Conservation (phyloP, 2,888 invertebrate species). For the Asteroscopus sphinx region DNA sequence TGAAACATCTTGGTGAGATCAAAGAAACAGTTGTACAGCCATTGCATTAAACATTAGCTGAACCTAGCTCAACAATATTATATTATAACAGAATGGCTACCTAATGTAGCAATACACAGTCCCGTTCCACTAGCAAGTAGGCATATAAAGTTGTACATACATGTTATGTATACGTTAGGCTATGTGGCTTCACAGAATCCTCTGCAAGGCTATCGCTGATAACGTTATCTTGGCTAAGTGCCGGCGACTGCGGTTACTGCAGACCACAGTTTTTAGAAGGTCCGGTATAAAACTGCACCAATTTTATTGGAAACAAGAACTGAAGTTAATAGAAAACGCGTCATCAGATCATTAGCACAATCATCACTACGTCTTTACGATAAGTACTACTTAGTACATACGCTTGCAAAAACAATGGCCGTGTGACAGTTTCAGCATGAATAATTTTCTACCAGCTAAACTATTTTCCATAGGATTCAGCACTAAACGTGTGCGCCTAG, state of each 20-base stretch:
- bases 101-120: conserved; percentile 29
- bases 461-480: conserved; percentile 10
- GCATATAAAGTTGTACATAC: conserved; percentile 26
- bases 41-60: too few relatives aligned
- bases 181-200: conserved; percentile 79
- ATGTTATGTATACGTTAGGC: conserved; percentile 46
- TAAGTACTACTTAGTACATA: conserved; percentile 4
- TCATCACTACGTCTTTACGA: conserved; percentile 1
- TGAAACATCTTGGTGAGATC: too few relatives aligned
- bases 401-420: conserved; percentile 12
- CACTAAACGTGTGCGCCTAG: conserved; percentile 8
- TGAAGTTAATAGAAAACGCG: too few relatives aligned
- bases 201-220: conserved; percentile 87
- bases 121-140: conserved; percentile 22
- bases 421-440: conserved; percentile 10
- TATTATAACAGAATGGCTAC: conserved; percentile 34
- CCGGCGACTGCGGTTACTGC: conserved; percentile 59
- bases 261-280: conserved; percentile 56
- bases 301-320: background rate
- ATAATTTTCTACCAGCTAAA: conserved; percentile 10
- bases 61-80: conserved; percentile 14
- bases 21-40: too few relatives aligned
- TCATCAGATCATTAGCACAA: background rate
- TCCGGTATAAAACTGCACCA: conserved; percentile 12
- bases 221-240: conserved; percentile 82